A percentile compares a stretch with the other conserved stretches of the same genome.
phyloP scores from a whole-genome alignment of 2,888 invertebrate species.

The Lissonota sp. region DNA sequence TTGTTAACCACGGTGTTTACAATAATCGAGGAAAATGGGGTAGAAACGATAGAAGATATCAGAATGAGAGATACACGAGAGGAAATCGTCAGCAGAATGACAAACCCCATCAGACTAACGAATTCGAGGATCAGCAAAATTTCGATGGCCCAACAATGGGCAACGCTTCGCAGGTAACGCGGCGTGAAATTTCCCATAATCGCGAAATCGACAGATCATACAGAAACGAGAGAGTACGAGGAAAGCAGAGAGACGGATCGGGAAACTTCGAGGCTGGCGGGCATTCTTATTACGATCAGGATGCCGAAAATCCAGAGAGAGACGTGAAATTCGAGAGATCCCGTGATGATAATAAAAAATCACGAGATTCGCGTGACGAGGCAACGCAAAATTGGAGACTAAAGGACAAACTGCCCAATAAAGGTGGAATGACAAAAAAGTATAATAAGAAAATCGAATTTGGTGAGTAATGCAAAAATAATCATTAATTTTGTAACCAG shows the following conservation, averaged over 20 bases:
- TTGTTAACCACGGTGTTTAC: slow-evolving; percentile 25
- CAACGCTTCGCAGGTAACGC: slow-evolving; percentile 20
- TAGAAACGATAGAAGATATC: slow-evolving; percentile 70
- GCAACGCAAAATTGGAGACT: slow-evolving; percentile 75
- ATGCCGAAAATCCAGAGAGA: slow-evolving; percentile 60
- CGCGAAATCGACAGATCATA: slow-evolving; percentile 45
- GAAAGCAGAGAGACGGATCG: slow-evolving; percentile 51
- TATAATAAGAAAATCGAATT: slow-evolving; percentile 72
- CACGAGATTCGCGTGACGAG: slow-evolving; percentile 65
- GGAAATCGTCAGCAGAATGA: slow-evolving; percentile 54
- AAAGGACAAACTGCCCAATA: slow-evolving; percentile 67
- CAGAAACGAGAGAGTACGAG: slow-evolving; percentile 55
- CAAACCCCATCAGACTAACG: slow-evolving; percentile 29
- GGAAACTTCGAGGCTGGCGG: slow-evolving; percentile 70
- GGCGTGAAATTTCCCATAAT: slow-evolving; percentile 52
- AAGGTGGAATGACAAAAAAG: slow-evolving; percentile 63
- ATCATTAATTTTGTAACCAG: background rate
- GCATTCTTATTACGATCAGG: slow-evolving; percentile 72
- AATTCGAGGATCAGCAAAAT: slow-evolving; percentile 51
- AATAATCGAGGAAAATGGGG: slow-evolving; percentile 49
- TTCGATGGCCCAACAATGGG: slow-evolving; percentile 29
- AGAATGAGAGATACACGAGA: slow-evolving; percentile 70
- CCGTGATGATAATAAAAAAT: slow-evolving; percentile 65
- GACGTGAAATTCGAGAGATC: slow-evolving; percentile 50
- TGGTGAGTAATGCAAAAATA: slow-evolving; percentile 64